A percentile compares a stretch with the other conserved stretches of the same genome.
phyloP scores from a whole-genome alignment of 2,797 vertebrate species.

The Pangasius djambal region DNA sequence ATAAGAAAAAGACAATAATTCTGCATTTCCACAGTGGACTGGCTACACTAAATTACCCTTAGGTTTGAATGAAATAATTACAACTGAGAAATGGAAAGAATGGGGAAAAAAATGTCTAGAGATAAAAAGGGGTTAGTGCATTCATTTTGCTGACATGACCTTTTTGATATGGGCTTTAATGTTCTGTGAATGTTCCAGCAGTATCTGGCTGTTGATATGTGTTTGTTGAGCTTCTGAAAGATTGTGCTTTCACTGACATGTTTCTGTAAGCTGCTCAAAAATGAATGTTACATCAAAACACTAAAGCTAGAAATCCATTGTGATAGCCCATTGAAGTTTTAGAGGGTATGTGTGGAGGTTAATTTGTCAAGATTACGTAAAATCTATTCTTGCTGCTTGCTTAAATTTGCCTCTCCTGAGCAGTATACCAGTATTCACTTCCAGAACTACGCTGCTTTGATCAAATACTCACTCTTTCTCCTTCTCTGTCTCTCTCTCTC shows the following conservation, averaged over 20 bases:
- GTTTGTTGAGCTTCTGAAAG: too few relatives aligned
- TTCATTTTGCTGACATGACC: too few relatives aligned
- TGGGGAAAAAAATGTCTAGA: too few relatives aligned
- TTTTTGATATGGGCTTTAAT: too few relatives aligned
- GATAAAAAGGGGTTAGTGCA: too few relatives aligned
- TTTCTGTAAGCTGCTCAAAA: neutral
- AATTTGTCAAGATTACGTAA: neutral
- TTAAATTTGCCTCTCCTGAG: neutral
- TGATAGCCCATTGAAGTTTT: neutral
- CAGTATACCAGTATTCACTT: neutral
- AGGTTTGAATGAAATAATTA: too few relatives aligned
- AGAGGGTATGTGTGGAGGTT: neutral
- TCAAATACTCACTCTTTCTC: conserved; percentile 12
- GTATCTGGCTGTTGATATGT: too few relatives aligned
- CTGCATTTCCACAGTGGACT: too few relatives aligned
- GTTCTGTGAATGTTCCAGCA: too few relatives aligned
- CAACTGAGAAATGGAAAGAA: too few relatives aligned
- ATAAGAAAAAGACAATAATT: too few relatives aligned
- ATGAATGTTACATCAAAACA: neutral
- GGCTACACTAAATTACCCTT: neutral
- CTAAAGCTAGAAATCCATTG: neutral
- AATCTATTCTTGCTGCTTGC: neutral
- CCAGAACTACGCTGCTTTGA: conserved; percentile 5
- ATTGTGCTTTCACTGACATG: too few relatives aligned
- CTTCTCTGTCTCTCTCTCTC: neutral